A percentile compares a stretch with the other conserved stretches of the same genome.
Conservation (phyloP, 1,140 invertebrate species). For the Zaprionus gabonicus region DNA sequence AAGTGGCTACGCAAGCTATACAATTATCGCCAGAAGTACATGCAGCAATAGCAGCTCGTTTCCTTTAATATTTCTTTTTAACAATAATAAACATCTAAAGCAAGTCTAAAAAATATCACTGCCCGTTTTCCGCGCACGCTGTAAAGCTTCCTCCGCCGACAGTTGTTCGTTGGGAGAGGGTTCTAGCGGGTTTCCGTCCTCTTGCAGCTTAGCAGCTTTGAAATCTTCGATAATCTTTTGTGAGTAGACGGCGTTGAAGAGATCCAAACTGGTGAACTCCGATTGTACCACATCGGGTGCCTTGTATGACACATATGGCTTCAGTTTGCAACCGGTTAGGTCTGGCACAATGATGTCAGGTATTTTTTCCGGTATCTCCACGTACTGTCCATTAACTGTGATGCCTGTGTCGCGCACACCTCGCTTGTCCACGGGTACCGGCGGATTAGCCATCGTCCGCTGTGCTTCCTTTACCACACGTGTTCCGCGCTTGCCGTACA, state of each 20-base stretch:
- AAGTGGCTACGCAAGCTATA: slow-evolving; percentile 81
- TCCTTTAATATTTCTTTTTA: slow-evolving; percentile 38
- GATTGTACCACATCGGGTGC: slow-evolving; percentile 90
- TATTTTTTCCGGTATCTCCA: slow-evolving; percentile 93
- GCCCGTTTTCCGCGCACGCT: slow-evolving; percentile 89
- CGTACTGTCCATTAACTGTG: slow-evolving; percentile 86
- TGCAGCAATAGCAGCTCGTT: slow-evolving; percentile 52
- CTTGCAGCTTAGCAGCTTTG: slow-evolving; percentile 88
- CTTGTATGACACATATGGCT: slow-evolving; percentile 97
- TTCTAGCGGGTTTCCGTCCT: slow-evolving; percentile 88
- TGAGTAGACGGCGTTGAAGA: slow-evolving; percentile 94
- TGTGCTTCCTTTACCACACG: slow-evolving; percentile 87
- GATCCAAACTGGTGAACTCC: slow-evolving; percentile 92
- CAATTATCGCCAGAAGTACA: slow-evolving; percentile 79
- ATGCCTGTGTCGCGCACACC: slow-evolving; percentile 89
- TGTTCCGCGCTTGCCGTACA: slow-evolving; percentile 90
- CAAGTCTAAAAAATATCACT: slow-evolving; percentile 89
- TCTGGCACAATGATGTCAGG: slow-evolving; percentile 97
- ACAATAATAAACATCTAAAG: slow-evolving; percentile 49
- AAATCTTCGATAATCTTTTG: slow-evolving; percentile 93
- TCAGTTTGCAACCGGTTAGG: slow-evolving; percentile 91
- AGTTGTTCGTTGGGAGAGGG: slow-evolving; percentile 90
- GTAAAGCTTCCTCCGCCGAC: slow-evolving; percentile 89
- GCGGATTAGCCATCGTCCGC: slow-evolving; percentile 86
- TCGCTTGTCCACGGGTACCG: slow-evolving; percentile 87